Conservation (phyloP, 2,797 vertebrate genomes). For the Falco novaeseelandiae region DNA sequence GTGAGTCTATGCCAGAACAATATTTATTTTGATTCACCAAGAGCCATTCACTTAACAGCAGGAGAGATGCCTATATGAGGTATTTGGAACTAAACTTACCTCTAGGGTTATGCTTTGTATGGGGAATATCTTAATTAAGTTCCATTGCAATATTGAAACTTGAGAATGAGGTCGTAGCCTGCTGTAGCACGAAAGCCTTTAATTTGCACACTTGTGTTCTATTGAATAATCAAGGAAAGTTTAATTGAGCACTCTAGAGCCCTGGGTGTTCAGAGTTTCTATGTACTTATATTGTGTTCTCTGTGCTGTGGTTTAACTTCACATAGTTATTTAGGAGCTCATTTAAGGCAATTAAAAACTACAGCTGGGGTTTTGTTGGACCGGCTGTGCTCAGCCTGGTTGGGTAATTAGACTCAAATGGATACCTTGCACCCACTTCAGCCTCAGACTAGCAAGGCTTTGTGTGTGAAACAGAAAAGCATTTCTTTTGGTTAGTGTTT, state of each 20-base stretch:
- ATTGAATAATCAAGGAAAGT: conserved; percentile 64
- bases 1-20: conserved; percentile 8
- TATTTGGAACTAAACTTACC: conserved; percentile 54
- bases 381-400: neutral
- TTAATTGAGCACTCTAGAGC: conserved; percentile 55
- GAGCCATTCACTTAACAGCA: conserved; percentile 24
- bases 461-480: neutral
- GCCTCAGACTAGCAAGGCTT: neutral
- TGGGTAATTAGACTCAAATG: conserved; percentile 47
- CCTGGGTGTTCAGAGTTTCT: conserved; percentile 25
- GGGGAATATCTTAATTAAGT: conserved; percentile 64
- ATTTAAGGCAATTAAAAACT: conserved; percentile 64
- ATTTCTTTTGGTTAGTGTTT: neutral
- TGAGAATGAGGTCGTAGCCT: conserved; percentile 56
- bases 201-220: conserved; percentile 64
- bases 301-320: conserved; percentile 18
- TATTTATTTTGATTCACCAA: conserved; percentile 54
- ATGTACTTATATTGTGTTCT: conserved; percentile 21
- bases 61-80: conserved; percentile 23
- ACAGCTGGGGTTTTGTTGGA: conserved; percentile 44
- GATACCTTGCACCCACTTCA: conserved; percentile 30
- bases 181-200: conserved; percentile 63
- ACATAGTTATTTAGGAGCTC: conserved; percentile 42
- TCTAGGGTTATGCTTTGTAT: conserved; percentile 40
- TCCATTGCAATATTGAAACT: conserved; percentile 60